Conservation (phyloP, 1,140 invertebrate species). For the Zaprionus ghesquierei region DNA sequence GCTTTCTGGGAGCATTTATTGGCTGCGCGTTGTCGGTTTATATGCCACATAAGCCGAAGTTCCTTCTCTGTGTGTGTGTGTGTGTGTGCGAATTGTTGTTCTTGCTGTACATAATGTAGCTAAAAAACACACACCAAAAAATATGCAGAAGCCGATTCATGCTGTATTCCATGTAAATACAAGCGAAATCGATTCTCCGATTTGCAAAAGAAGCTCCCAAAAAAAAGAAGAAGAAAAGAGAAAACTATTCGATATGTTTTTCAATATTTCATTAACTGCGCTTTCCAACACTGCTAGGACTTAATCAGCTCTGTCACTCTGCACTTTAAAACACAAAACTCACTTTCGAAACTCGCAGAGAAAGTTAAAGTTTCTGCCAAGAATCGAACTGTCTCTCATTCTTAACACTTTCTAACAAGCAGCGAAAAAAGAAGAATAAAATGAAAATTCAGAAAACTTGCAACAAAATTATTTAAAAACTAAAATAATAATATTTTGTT, state of each 20-base stretch:
- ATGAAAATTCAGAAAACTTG: not conserved
- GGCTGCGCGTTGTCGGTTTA: slow-evolving; percentile 79
- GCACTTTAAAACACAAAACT: not conserved
- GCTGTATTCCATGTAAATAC: slow-evolving; percentile 41
- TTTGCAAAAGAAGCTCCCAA: not conserved
- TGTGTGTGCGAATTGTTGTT: slow-evolving; percentile 30
- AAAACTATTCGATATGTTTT: not conserved
- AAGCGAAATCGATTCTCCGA: slow-evolving; percentile 61
- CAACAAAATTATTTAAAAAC: not conserved
- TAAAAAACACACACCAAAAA: slow-evolving; percentile 44
- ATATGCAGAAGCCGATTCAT: slow-evolving; percentile 53
- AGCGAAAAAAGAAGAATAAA: not conserved
- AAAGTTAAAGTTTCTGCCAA: not conserved
- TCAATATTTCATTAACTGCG: not conserved
- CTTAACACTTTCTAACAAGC: not conserved
- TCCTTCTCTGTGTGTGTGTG: slow-evolving; percentile 36
- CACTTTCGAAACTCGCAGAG: not conserved
- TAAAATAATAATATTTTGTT: not conserved
- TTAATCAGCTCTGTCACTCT: not conserved
- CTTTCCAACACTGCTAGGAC: not conserved
- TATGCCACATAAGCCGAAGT: slow-evolving; percentile 78
- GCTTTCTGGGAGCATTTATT: slow-evolving; percentile 75
- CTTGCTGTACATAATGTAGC: slow-evolving; percentile 59
- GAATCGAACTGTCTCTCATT: not conserved
- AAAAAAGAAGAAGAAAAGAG: not conserved